Conservation (phyloP, 2,113 vertebrate genomes). For the Toxotes jaculatrix region DNA sequence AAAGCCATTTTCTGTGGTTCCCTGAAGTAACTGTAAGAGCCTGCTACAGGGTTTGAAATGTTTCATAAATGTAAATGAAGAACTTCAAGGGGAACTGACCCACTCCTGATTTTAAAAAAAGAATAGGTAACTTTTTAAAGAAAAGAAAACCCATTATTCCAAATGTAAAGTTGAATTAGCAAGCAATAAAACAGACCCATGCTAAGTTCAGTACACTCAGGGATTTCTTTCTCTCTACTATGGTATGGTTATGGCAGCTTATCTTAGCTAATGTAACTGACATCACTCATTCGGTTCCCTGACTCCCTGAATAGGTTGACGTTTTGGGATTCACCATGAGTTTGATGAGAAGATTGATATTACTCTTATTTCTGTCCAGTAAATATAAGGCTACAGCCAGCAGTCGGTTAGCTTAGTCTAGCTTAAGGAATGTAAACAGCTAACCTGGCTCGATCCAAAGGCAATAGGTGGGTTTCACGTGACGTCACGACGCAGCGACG, state of each 20-base stretch:
- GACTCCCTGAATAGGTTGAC: neutral
- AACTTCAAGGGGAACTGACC: neutral
- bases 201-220: neutral
- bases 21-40: conserved; percentile 5
- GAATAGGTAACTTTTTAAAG: neutral
- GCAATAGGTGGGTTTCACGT: too few relatives aligned
- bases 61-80: neutral
- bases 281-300: neutral
- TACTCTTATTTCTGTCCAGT: neutral
- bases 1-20: neutral
- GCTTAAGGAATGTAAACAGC: neutral
- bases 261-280: neutral
- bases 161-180: neutral
- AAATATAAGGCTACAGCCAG: too few relatives aligned
- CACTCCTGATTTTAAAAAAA: neutral
- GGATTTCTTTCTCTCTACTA: neutral
- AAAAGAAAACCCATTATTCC: neutral
- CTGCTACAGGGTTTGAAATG: neutral
- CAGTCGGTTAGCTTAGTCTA: neutral
- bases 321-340: neutral
- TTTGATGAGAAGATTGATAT: neutral
- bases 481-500: too few relatives aligned
- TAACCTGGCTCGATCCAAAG: neutral
- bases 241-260: neutral
- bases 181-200: neutral